These are phyloP conservation scores for Mungos mungo DNA, from an alignment of 2,113 vertebrate species.

Conservation along the genomic window DNA sequence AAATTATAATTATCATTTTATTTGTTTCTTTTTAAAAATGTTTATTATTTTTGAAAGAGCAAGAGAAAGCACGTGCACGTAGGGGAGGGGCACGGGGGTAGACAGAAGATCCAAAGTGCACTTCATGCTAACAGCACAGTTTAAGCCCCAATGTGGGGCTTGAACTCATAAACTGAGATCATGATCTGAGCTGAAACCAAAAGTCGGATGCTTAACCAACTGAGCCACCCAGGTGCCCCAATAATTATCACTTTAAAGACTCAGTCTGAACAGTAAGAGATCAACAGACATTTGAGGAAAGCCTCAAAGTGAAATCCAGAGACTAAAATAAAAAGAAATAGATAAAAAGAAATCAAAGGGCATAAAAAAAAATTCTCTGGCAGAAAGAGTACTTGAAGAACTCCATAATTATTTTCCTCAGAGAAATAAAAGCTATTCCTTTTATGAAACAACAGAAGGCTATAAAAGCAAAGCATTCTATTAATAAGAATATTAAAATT, in stretches of 20 bases:
- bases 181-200: too few relatives aligned
- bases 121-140: too few relatives aligned
- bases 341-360: not conserved
- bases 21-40: too few relatives aligned
- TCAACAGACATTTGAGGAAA: slow-evolving; percentile 26
- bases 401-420: slow-evolving; percentile 12
- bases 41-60: too few relatives aligned
- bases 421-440: not conserved
- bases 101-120: too few relatives aligned
- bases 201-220: too few relatives aligned
- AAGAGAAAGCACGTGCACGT: too few relatives aligned
- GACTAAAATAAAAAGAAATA: not conserved
- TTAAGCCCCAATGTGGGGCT: too few relatives aligned
- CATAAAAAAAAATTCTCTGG: not conserved
- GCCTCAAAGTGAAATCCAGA: not conserved
- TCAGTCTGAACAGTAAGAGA: not conserved
- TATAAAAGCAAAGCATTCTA: not conserved
- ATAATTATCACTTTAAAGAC: not conserved
- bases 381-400: not conserved
- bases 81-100: too few relatives aligned
- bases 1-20: not conserved
- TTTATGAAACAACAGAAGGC: not conserved
- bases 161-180: too few relatives aligned
- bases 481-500: not conserved
- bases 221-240: not conserved